phyloP scores from a whole-genome alignment of 2,113 vertebrate genomes.

The Burhinus oedicnemus region DNA sequence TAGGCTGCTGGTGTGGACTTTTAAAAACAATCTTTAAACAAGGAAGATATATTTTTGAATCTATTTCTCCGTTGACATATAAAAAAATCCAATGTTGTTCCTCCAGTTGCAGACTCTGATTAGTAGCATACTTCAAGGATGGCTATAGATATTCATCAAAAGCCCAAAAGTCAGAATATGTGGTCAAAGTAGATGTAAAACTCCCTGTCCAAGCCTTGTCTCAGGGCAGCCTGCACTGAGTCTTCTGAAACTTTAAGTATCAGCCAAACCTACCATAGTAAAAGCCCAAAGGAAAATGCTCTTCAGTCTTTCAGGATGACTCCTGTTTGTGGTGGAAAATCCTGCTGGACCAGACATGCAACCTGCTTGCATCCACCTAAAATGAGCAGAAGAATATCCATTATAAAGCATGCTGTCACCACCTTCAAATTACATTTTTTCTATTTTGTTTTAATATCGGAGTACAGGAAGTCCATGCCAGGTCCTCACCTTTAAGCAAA shows the following conservation, averaged over 20 bases:
- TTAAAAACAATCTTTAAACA: neutral
- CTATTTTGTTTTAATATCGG: neutral
- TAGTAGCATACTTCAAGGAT: neutral
- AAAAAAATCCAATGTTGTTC: neutral
- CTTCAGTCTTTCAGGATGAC: neutral
- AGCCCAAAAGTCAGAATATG: neutral
- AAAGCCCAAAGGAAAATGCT: neutral
- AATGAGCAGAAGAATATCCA: neutral
- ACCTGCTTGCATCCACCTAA: neutral
- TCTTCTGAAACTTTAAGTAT: neutral
- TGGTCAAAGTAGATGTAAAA: neutral
- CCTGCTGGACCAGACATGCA: neutral
- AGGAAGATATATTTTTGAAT: neutral
- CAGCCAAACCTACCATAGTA: neutral
- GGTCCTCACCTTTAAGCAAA: neutral
- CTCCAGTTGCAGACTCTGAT: neutral
- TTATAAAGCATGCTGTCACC: neutral
- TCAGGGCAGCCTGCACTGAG: neutral
- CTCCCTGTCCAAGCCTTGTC: neutral
- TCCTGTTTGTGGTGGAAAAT: neutral
- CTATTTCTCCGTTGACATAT: neutral
- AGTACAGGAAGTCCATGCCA: neutral
- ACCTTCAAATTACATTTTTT: neutral
- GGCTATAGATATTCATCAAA: neutral
- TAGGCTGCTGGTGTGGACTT: neutral